These are phyloP conservation scores for Chrysaora quinquecirrha DNA, from an alignment of 30 jellyfish, hydroid and myxozoan species.

Conservation along the genomic window DNA sequence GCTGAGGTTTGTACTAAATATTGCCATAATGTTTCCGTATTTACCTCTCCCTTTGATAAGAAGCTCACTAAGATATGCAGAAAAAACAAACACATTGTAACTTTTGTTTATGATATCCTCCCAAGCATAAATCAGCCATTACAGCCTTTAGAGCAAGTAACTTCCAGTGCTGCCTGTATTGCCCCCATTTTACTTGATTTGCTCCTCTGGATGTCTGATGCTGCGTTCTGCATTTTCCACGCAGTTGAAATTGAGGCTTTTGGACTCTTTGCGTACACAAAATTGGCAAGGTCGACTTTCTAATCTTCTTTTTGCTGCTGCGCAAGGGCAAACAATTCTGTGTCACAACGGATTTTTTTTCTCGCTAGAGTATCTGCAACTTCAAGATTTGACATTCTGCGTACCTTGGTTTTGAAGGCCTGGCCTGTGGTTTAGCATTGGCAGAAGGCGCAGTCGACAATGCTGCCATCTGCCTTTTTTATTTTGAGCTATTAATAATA, in stretches of 20 bases:
- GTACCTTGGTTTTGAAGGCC: no score
- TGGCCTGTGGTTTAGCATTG: no score
- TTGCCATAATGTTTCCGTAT: slow-evolving; percentile 1
- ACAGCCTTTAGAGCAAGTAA: background rate
- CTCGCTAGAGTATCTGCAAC: background rate
- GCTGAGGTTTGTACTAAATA: no score
- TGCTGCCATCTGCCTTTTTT: no score
- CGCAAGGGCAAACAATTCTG: background rate
- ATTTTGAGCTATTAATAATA: no score
- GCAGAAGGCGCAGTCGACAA: no score
- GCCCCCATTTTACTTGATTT: background rate
- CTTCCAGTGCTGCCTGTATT: background rate
- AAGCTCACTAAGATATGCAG: background rate
- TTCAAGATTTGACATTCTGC: background rate
- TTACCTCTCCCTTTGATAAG: background rate
- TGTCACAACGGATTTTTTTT: background rate
- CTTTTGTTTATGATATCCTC: background rate
- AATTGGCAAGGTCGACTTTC: background rate
- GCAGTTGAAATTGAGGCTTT: background rate
- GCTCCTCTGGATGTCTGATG: background rate
- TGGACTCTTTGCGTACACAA: background rate
- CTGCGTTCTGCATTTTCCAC: background rate
- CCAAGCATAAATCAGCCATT: background rate
- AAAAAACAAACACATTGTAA: background rate
- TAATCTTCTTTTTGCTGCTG: background rate